Evolutionary conservation across 1,140 invertebrate genomes (phyloP).

Genomic region (Zaprionus taronus): DNA sequence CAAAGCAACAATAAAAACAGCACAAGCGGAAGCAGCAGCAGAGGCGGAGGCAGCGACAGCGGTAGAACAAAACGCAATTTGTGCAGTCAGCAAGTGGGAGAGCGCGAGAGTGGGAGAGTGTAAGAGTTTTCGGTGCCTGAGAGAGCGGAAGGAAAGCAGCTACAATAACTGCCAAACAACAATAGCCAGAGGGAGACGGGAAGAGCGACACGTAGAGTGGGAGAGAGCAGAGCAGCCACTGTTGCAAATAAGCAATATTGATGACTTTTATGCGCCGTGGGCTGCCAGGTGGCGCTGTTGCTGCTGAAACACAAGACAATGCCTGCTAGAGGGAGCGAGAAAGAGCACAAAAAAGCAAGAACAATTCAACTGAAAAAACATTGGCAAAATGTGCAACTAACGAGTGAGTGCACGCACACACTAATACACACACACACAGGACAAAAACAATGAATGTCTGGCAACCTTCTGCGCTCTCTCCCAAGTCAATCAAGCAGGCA

Average conservation of each 20-base stretch:
- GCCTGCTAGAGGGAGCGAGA: neutral
- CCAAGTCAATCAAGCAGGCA: neutral
- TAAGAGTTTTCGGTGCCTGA: conserved; percentile 4
- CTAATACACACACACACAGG: conserved; percentile 8
- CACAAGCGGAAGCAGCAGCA: conserved; percentile 37
- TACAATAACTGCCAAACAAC: conserved; percentile 64
- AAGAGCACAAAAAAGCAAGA: conserved; percentile 26
- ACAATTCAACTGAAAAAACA: conserved; percentile 57
- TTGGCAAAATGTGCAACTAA: conserved; percentile 68
- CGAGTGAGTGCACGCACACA: conserved; percentile 48
- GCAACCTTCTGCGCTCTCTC: neutral
- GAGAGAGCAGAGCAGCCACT: conserved; percentile 15
- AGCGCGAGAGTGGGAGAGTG: neutral
- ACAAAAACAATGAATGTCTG: conserved; percentile 21
- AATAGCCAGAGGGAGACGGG: conserved; percentile 22
- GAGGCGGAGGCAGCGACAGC: conserved; percentile 23
- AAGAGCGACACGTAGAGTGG: conserved; percentile 12
- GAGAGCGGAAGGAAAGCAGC: conserved; percentile 33
- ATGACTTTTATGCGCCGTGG: conserved; percentile 58
- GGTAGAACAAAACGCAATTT: conserved; percentile 71
- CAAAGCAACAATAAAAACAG: conserved; percentile 63
- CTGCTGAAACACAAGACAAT: conserved; percentile 33
- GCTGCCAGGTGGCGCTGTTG: conserved; percentile 52
- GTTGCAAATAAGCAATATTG: conserved; percentile 80
- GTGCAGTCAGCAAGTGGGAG: conserved; percentile 34